Evolutionary conservation across 2,797 vertebrate species (phyloP).

Genomic region (Mus minutoides): DNA sequence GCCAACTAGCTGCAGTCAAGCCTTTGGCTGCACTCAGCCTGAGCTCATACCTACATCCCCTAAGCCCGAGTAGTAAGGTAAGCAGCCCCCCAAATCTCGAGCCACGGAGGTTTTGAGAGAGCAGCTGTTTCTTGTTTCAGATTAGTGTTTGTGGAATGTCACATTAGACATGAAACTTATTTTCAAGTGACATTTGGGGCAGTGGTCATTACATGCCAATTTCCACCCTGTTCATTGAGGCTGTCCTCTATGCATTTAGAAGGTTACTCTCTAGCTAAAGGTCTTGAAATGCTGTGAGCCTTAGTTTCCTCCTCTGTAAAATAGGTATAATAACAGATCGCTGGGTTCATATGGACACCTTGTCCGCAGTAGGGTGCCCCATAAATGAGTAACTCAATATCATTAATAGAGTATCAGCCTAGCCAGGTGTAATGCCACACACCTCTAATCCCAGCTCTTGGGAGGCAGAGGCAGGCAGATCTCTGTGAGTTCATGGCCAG

Average conservation of each 20-base stretch:
- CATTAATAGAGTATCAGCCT: background rate
- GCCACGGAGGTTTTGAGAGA: background rate
- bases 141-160: background rate
- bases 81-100: background rate
- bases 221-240: background rate
- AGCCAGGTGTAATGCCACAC: background rate
- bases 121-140: background rate
- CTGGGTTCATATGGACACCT: background rate
- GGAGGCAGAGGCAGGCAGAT: background rate
- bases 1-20: background rate
- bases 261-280: background rate
- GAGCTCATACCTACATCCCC: background rate
- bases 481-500: background rate
- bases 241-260: background rate
- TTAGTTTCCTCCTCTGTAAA: background rate
- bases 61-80: background rate
- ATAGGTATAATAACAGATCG: background rate
- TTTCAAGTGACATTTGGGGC: background rate
- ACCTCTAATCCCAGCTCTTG: background rate
- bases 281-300: background rate
- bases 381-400: background rate
- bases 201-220: background rate
- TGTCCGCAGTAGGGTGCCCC: background rate
- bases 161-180: background rate
- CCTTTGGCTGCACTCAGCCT: background rate